Evolutionary conservation across 1,140 invertebrate genomes (phyloP).

Genomic region (Brachystomella parvula): DNA sequence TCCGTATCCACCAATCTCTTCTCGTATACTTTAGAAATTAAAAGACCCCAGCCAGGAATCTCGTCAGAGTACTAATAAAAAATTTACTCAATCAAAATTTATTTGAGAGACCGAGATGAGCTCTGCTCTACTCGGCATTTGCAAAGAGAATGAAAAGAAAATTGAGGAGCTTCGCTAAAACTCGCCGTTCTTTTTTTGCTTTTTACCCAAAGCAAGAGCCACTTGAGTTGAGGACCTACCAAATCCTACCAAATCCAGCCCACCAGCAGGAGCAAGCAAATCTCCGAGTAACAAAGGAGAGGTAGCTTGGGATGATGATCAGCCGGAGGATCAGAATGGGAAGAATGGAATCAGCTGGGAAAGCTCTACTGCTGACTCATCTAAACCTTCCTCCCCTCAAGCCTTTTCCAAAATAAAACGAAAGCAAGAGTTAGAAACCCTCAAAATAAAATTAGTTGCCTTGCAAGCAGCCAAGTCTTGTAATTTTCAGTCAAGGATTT

Average conservation of each 20-base stretch:
- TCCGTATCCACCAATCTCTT: background rate
- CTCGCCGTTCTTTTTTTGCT: too few relatives aligned
- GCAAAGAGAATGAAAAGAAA: slow-evolving; percentile 1
- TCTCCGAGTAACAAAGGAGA: background rate
- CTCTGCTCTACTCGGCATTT: background rate
- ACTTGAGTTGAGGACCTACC: background rate
- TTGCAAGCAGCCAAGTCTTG: too few relatives aligned
- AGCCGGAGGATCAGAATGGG: too few relatives aligned
- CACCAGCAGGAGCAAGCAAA: background rate
- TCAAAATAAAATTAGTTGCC: too few relatives aligned
- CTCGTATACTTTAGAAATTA: background rate
- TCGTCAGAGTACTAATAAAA: background rate
- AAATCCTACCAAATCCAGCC: background rate
- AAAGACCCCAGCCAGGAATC: background rate
- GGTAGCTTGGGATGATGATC: background rate
- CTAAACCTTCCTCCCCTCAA: background rate
- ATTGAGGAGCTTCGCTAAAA: background rate
- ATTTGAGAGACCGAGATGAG: background rate
- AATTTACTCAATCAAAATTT: background rate
- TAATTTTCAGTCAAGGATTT: too few relatives aligned
- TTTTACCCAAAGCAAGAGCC: too few relatives aligned
- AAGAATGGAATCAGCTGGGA: too few relatives aligned
- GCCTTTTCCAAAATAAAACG: background rate
- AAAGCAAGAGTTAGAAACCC: too few relatives aligned
- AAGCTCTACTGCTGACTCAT: background rate